A percentile compares a stretch with the other conserved stretches of the same genome.
Evolutionary conservation across 2,888 invertebrate species (phyloP).

Genomic region (Idaea biselata): DNA sequence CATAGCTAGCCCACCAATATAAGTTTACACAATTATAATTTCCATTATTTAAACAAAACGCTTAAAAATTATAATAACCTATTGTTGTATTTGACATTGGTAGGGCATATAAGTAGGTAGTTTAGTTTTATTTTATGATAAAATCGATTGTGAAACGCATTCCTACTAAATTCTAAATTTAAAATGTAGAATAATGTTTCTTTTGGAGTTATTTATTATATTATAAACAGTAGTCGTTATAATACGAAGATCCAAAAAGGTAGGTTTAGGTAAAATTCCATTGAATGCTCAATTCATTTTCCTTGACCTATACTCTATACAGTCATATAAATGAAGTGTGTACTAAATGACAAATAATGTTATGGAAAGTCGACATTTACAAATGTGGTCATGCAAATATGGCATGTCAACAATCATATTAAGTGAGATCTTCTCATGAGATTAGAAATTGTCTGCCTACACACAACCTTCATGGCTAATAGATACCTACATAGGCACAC

Average conservation of each 20-base stretch:
- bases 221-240: background rate
- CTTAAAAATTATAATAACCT: background rate
- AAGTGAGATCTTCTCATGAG: conserved; percentile 15
- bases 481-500: conserved; percentile 16
- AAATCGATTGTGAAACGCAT: background rate
- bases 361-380: conserved; percentile 1
- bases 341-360: background rate
- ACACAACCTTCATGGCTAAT: conserved; percentile 35
- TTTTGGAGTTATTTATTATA: background rate
- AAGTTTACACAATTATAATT: background rate
- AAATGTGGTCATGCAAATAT: conserved; percentile 8
- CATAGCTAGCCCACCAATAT: background rate
- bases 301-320: background rate
- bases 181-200: background rate
- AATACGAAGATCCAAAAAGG: background rate
- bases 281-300: background rate
- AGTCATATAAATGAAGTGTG: background rate
- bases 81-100: background rate
- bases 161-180: background rate
- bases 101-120: background rate
- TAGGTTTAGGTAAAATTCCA: background rate
- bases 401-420: conserved; percentile 12
- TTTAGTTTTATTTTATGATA: background rate
- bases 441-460: conserved; percentile 37
- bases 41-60: background rate